Evolutionary conservation across 2,888 invertebrate genomes (phyloP), one percentile per base, ranked within the genome.

Genomic region (Acheta domesticus): DNA sequence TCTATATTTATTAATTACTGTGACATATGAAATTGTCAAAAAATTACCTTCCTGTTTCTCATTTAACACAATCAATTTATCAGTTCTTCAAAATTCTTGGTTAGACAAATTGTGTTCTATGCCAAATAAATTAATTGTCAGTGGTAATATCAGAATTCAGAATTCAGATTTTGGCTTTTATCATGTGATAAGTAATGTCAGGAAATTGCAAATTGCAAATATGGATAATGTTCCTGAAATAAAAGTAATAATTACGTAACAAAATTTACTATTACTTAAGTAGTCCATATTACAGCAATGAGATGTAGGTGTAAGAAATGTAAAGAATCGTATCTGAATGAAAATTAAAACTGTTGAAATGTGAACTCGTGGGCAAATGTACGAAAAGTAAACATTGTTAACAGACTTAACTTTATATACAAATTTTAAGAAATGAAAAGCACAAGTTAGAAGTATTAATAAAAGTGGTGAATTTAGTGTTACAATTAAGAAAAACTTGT

Each of bases 381-480:
- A 62, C n/a, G 62, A 62, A 36, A 36, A 36, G 36, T 36, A 36
- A n/a, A 62, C 62, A 62, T 62, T 62, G 62, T 62, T 62, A 62
- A 62, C 16, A 62, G 62, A 62, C 62, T 62, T 62, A 14, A 62
- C 3, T 62, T 62, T 62, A 62, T 62, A 62, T 62, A n/a, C 14
- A 12, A 62, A 62, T 62, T 62, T 62, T 62, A 62, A 62, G 62
- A 62, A 62, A 62, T 62, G n/a, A 62, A 62, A 62, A 62, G 62
- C 62, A 62, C 62, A 62, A 62, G 62, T 62, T 62, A 62, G 62
- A 62, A 62, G 62, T 62, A 62, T 62, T 62, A 62, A 62, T 62
- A 62, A 62, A 62, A 19, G n/a, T 19, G n/a, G n/a, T 62, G 62
- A 62, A 62, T 62, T 62, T 62, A 62, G 62, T 62, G 62, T 62